Conservation (phyloP, 2,888 invertebrate genomes). For the Drosophila limbata region DNA sequence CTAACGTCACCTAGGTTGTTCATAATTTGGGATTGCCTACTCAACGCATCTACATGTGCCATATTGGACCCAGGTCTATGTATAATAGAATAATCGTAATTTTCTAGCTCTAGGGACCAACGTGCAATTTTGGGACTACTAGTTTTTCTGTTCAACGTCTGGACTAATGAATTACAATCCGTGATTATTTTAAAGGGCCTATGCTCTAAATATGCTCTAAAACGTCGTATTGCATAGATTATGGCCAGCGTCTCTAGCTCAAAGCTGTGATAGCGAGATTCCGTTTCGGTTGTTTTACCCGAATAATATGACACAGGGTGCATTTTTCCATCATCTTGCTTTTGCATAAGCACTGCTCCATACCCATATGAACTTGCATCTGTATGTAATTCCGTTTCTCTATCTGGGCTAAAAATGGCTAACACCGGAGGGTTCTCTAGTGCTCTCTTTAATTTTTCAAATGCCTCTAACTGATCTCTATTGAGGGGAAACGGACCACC, state of each 20-base stretch:
- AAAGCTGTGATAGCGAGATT: constrained; percentile 3
- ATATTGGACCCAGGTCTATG: neutral
- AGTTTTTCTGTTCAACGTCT: neutral
- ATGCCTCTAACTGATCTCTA: neutral
- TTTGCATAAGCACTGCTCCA: constrained; percentile 2
- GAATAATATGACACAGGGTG: neutral
- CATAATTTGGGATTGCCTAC: neutral
- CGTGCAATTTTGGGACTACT: neutral
- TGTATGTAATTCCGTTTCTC: neutral
- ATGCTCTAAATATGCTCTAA: neutral
- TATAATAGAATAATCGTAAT: neutral
- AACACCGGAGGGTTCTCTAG: neutral
- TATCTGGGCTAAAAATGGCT: neutral
- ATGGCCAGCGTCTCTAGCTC: neutral
- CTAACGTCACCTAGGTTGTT: neutral
- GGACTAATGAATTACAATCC: neutral
- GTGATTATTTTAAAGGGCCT: neutral
- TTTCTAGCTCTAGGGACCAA: neutral
- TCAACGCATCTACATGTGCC: neutral
- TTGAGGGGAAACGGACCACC: neutral
- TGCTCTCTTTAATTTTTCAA: neutral
- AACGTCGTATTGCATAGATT: neutral
- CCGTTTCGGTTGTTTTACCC: neutral
- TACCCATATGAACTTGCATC: neutral
- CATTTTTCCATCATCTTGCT: constrained; percentile 8